Conservation (phyloP, 1,140 invertebrate genomes). For the Ceratosolen fusciceps region DNA sequence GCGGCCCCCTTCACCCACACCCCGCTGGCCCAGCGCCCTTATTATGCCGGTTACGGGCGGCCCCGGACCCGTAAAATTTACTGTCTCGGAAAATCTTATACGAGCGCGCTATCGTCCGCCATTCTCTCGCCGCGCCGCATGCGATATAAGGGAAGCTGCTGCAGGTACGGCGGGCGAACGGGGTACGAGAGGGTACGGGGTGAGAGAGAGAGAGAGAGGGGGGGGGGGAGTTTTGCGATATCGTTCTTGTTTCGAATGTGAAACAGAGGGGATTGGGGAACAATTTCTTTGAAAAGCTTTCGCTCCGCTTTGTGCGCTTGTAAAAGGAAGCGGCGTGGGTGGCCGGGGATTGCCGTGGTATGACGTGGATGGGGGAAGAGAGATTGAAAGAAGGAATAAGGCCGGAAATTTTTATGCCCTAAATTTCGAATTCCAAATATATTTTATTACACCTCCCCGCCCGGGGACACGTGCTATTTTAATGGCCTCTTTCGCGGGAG, state of each 20-base stretch:
- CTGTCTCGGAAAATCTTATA: slow-evolving; percentile 30
- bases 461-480: neutral
- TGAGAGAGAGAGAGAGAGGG: no score
- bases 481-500: no score
- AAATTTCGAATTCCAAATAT: slow-evolving; percentile 13
- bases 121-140: neutral
- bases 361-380: neutral
- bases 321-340: neutral
- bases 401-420: neutral
- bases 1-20: no score
- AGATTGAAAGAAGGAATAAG: neutral
- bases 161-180: no score
- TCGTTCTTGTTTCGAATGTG: slow-evolving; percentile 12
- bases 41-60: slow-evolving; percentile 28
- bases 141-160: neutral
- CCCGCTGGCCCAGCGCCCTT: no score
- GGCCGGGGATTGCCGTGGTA: no score
- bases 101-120: neutral
- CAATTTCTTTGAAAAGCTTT: slow-evolving; percentile 3
- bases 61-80: slow-evolving; percentile 22
- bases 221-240: neutral
- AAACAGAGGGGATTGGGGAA: neutral
- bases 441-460: neutral
- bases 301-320: no score
- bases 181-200: no score